Base-by-base conservation (phyloP, 2,113 vertebrate genomes). In the Columbina picui region DNA sequence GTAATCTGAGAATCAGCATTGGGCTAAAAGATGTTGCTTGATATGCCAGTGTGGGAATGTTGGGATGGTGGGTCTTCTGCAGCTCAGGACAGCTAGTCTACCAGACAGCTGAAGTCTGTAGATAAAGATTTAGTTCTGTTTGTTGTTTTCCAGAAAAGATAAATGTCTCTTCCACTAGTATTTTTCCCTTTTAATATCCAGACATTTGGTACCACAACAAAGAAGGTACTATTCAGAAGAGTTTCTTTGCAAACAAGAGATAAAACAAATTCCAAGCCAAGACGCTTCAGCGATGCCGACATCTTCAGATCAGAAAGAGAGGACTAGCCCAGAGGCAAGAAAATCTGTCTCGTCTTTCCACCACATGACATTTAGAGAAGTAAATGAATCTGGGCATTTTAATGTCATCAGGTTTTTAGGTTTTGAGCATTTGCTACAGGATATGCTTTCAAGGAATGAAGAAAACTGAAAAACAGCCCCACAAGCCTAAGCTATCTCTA, bases 191-290 rank as follows among this genome's bases (percentile, higher is more conserved):
- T 95, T 91, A 77, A 84, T 84, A 87, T 60, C 70, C 41, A 94
- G 61, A 13, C 49, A 0, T 82, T 89, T 56, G 73, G 49, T 94
- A 90, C 57, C 67, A 93, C 92, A 90, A 84, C 73, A 81, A 90
- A 92, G 55, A 94, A 95, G 91, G 91, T 77, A n/a, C 67, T 86
- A 12, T 96, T 93, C 76, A 94, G 45, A 85, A 70, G 22, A 47
- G 61, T 49, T 64, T 85, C 71, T 93, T 38, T 86, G 34, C 64
- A 93, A 88, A 87, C 26, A 85, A n/a, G 67, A 91, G 82, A 96
- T 88, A 93, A 95, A 92, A 65, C 81, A 94, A 88, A 95, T 87
- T 82, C 68, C 87, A 89, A 94, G 50, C 84, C 91, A 86, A 77
- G 82, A 86, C 20, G 43, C 59, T 74, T 74, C 21, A 47, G 50